Evolutionary conservation across 2,888 invertebrate species (phyloP).

Genomic region (Macaria notata): DNA sequence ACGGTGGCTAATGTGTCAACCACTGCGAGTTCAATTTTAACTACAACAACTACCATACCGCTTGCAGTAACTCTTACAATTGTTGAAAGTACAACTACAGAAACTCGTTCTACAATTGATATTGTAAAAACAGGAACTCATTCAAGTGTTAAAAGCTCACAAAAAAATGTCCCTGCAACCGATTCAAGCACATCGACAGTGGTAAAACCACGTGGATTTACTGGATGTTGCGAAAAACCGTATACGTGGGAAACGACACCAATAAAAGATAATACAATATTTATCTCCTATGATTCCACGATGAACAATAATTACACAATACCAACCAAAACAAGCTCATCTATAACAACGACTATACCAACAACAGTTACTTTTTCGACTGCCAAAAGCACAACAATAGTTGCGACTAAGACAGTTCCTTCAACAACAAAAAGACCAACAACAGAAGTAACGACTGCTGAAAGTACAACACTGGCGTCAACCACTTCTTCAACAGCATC

Average conservation of each 20-base stretch:
- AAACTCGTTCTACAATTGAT: no score
- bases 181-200: not conserved
- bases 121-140: no score
- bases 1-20: not conserved
- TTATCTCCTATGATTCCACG: not conserved
- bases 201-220: conserved; percentile 4
- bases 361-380: not conserved
- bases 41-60: no score
- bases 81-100: no score
- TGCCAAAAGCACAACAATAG: conserved; percentile 7
- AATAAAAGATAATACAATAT: conserved; percentile 3
- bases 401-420: not conserved
- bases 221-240: conserved; percentile 37
- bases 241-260: conserved; percentile 25
- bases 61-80: no score
- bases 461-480: not conserved
- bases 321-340: no score
- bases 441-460: not conserved
- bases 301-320: no score
- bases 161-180: no score
- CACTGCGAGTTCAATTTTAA: not conserved
- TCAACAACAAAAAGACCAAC: no score
- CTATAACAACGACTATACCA: not conserved
- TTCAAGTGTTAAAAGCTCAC: no score
- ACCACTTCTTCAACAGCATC: not conserved